These are phyloP conservation scores for Portevinia maculata DNA, from an alignment of 2,888 invertebrate genomes.

Conservation along the genomic window DNA sequence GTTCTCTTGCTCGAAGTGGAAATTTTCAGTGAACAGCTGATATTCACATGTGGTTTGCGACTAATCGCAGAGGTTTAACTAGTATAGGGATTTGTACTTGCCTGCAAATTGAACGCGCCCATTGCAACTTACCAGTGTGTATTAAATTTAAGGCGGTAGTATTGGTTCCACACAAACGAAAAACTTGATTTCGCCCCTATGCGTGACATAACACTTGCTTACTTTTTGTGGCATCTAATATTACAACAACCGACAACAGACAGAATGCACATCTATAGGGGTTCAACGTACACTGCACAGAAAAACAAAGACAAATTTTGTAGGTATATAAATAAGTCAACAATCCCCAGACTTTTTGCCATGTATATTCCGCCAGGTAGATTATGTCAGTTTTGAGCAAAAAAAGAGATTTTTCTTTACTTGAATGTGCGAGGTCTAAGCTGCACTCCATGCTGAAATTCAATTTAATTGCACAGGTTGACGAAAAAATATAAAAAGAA, in stretches of 20 bases:
- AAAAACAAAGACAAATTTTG: neutral
- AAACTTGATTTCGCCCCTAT: neutral
- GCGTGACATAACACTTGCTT: conserved; percentile 1
- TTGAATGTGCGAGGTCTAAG: neutral
- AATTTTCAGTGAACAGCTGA: too few species aligned
- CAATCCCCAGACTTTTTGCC: neutral
- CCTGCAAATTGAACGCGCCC: too few species aligned
- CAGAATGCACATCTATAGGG: neutral
- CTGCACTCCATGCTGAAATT: conserved; percentile 15
- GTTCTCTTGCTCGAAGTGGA: too few species aligned
- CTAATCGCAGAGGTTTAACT: too few species aligned
- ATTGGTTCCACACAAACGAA: neutral
- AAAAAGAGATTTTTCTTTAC: neutral
- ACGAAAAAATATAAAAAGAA: neutral
- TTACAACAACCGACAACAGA: neutral
- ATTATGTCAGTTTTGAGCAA: conserved; percentile 10
- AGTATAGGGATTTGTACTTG: too few species aligned
- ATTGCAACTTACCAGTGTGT: neutral
- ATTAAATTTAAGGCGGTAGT: neutral
- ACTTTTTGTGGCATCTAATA: neutral
- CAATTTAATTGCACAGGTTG: neutral
- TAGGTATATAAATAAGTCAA: neutral
- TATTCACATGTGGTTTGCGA: too few species aligned
- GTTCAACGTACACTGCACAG: neutral
- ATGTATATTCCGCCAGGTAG: neutral